Base-by-base conservation (phyloP, 23 tunicate genomes). In the Styela clava region DNA sequence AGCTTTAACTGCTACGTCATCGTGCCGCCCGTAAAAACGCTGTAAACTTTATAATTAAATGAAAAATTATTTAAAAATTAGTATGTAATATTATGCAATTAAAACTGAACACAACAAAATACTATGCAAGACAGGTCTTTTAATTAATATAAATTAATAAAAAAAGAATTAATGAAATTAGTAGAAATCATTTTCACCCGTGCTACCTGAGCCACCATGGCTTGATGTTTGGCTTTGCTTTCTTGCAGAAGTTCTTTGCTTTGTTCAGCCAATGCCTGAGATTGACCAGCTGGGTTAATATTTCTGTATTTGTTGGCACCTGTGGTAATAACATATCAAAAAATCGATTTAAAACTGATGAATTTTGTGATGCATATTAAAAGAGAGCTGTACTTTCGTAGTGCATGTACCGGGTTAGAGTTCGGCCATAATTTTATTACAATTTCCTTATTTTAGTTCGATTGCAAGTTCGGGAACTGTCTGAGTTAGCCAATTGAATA, bases 141-240 rank as follows among this genome's bases (percentile, higher is more conserved):
- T 12, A 44, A 5, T 44, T 12, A 44, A 44, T 44, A 44, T 12
- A 7, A 44, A 44, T 44, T 44, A 44, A 5, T 44, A 44, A 5
- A 12, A 12, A 44, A 44, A 5, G 7, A 44, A 44, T 12, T 31
- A 62, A 64, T 23, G n/a, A 16, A 1, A 76, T 44, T 44, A 76
- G 65, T 52, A 36, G 24, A 76, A 76, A 44, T 26, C 26, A 21
- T 21, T 20, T 76, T 76, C 81, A 76, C 81, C 81, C 81, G 67
- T 36, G 81, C 81, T 84, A 90, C 96, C 84, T 90, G 96, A 28
- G 89, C 96, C 28, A 90, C 73, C 96, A 90, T 85, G 3, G 96
- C 89, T 52, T 82, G 89, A 76, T 90, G 96, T 36, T 90, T 90
- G 28, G 96, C 96, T 74, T 90, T 90, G 84, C 89, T 90, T 62